Conservation (phyloP, 2,888 invertebrate genomes). For the Troilus luridus region DNA sequence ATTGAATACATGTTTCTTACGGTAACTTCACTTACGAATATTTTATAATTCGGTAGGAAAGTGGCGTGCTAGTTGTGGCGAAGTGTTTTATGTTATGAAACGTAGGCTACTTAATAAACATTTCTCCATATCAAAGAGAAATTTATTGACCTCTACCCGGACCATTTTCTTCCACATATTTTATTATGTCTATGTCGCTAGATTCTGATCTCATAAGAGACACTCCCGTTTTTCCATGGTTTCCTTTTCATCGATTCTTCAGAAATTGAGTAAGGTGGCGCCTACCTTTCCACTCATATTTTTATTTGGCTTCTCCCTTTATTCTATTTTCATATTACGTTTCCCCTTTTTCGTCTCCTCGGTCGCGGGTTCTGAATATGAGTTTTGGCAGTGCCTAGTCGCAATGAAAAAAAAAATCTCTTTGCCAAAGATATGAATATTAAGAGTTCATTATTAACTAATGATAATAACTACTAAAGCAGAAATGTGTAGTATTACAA, state of each 20-base stretch:
- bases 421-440: too few species aligned
- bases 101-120: too few species aligned
- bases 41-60: not conserved
- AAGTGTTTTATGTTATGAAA: not conserved
- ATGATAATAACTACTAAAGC: too few species aligned
- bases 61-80: not conserved
- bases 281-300: not conserved
- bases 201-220: constrained; percentile 1
- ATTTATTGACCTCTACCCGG: too few species aligned
- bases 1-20: not conserved
- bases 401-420: not conserved
- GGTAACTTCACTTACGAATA: not conserved
- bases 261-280: constrained; percentile 20
- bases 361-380: not conserved
- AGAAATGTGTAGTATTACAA: too few species aligned
- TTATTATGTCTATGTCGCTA: not conserved
- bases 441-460: too few species aligned
- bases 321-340: not conserved
- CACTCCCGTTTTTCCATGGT: constrained; percentile 21
- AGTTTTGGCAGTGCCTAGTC: not conserved
- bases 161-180: too few species aligned
- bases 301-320: not conserved
- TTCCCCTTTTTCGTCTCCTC: not conserved
- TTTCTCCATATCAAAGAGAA: too few species aligned
- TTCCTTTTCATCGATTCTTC: not conserved